These are phyloP conservation scores for Cyanoramphus novaezelandiae DNA, from an alignment of 2,113 vertebrate species.

Conservation along the genomic window DNA sequence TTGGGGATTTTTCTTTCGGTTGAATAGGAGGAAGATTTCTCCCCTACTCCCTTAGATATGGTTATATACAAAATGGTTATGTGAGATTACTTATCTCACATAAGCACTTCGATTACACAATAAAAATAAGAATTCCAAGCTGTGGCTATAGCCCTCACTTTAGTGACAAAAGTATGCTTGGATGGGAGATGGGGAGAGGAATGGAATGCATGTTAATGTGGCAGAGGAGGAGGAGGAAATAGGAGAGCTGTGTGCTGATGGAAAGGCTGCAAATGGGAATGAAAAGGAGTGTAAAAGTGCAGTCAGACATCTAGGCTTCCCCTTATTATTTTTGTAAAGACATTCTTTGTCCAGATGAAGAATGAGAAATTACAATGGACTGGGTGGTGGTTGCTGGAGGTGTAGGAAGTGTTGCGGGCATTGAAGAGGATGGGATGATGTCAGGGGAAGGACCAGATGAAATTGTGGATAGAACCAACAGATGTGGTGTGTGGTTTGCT, in stretches of 20 bases:
- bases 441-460: not conserved
- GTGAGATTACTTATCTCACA: conserved; percentile 20
- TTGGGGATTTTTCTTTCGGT: not conserved
- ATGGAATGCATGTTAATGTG: conserved; percentile 47
- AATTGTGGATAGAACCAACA: not conserved
- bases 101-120: conserved; percentile 45
- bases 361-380: not conserved
- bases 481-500: not conserved
- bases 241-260: not conserved
- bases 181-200: not conserved
- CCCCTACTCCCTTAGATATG: not conserved
- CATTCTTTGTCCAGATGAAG: not conserved
- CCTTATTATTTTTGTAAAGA: conserved; percentile 1
- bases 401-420: not conserved
- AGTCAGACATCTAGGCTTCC: conserved; percentile 15
- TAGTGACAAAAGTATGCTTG: conserved; percentile 28
- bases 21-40: not conserved
- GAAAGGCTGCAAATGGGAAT: not conserved
- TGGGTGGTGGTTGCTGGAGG: not conserved
- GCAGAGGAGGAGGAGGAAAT: conserved; percentile 42
- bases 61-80: conserved; percentile 8
- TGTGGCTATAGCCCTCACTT: conserved; percentile 32
- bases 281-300: conserved; percentile 31
- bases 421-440: not conserved
- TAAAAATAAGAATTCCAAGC: conserved; percentile 53